A percentile compares a stretch with the other conserved stretches of the same genome.
Evolutionary conservation across 2,888 invertebrate species (phyloP).

Genomic region (Drosophila rellima): DNA sequence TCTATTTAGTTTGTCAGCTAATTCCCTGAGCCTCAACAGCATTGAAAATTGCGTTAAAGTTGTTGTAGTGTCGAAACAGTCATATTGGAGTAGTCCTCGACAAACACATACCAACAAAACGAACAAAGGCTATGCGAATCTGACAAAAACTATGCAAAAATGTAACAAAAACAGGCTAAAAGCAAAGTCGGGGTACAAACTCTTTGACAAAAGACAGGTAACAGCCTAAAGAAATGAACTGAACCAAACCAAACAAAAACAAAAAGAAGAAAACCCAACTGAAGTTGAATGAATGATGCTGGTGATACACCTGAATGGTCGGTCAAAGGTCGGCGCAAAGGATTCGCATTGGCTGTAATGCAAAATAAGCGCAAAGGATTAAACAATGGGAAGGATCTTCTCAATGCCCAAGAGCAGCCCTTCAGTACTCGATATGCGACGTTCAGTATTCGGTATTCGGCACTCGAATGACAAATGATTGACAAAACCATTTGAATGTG

Average conservation of each 20-base stretch:
- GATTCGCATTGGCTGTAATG: conserved; percentile 57
- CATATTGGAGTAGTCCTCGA: conserved; percentile 25
- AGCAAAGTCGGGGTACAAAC: conserved; percentile 33
- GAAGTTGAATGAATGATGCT: conserved; percentile 22
- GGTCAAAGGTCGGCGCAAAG: conserved; percentile 39
- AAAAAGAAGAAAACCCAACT: conserved; percentile 13
- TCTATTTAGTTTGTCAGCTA: conserved; percentile 14
- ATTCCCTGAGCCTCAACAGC: conserved; percentile 37
- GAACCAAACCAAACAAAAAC: conserved; percentile 10
- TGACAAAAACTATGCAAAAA: conserved; percentile 68
- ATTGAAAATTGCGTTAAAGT: conserved; percentile 56
- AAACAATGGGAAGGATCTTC: conserved; percentile 41
- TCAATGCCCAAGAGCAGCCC: conserved; percentile 28
- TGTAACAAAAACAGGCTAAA: conserved; percentile 61
- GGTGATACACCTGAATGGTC: conserved; percentile 43
- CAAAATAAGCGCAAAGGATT: conserved; percentile 75
- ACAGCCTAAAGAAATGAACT: conserved; percentile 4
- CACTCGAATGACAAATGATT: conserved; percentile 60
- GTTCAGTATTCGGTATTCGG: conserved; percentile 2
- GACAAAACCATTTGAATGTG: conserved; percentile 47
- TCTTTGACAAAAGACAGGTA: conserved; percentile 55
- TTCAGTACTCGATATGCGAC: conserved; percentile 1
- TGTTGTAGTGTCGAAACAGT: conserved; percentile 13
- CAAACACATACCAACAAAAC: conserved; percentile 9
- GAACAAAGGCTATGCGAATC: conserved; percentile 31